phyloP scores from a whole-genome alignment of 2,888 invertebrate genomes.

The Ariolimax columbianus region DNA sequence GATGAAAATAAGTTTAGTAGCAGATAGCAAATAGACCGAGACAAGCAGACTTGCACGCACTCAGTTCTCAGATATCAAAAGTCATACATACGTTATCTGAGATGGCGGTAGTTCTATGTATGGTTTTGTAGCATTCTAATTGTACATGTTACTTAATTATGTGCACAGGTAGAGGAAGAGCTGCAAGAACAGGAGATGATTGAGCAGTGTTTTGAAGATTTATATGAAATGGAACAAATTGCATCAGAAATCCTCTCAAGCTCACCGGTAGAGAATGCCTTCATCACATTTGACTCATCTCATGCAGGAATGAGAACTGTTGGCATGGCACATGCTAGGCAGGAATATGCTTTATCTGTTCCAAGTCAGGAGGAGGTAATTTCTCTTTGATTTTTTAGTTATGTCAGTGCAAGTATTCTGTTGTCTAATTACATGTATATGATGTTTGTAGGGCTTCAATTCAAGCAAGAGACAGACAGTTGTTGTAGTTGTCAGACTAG shows the following conservation, averaged over 20 bases:
- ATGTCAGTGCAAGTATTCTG: no score
- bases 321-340: conserved; percentile 49
- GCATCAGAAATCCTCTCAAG: conserved; percentile 44
- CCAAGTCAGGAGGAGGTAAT: conserved; percentile 31
- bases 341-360: conserved; percentile 6
- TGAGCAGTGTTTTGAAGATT: conserved; percentile 74
- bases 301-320: conserved; percentile 45
- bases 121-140: background rate
- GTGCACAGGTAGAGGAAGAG: conserved; percentile 70
- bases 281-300: conserved; percentile 48
- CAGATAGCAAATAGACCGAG: no score
- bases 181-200: conserved; percentile 74
- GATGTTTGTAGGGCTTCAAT: no score
- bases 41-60: no score
- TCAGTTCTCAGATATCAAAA: no score
- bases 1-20: no score
- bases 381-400: no score
- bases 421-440: no score
- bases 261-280: conserved; percentile 47
- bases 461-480: no score
- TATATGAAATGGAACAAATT: conserved; percentile 70
- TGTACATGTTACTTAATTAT: background rate
- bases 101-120: background rate
- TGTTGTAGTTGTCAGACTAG: no score
- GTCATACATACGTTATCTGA: no score